Base-by-base conservation (phyloP, 2,113 vertebrate genomes). In the Hucho hucho region DNA sequence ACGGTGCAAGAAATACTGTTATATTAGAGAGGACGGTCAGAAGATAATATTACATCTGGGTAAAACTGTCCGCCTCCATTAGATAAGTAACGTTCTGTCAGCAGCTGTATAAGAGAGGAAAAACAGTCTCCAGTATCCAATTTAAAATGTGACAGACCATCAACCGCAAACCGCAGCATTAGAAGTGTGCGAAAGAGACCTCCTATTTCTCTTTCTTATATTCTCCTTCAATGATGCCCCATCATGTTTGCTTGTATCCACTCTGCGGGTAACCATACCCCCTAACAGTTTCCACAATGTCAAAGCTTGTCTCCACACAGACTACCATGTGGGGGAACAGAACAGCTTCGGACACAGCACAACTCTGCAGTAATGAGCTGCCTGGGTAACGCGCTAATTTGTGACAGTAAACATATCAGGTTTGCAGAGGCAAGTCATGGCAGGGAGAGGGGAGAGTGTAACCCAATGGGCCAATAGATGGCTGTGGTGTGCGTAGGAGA, bases 101-200 rank as follows among this genome's bases (percentile, higher is more conserved):
- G 65, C 69, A 43, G 80, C 70, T 80, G 76, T 12, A 69, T 9
- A 71, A 25, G 16, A 53, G 75, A 80, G 74, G 16, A 9, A 46
- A 69, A 83, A 59, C 70, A 49, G 14, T 49, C 16, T 14, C 47
- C 14, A 49, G 76, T 64, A 74, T 70, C 81, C 81, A 77, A 87
- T 91, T 90, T 87, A 74, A 82, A 85, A 64, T 71, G 29, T 89
- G 89, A 90, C 87, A 86, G 86, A 78, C 65, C 83, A 70, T 82
- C 78, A 77, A 67, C 75, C 72, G 25, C 1, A 69, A 73, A 68
- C 73, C 26, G 7, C 37, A 37, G 49, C 49, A 16, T 20, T 29
- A 64, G 32, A 25, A 64, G 20, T 22, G 73, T 64, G 56, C 46
- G 69, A 59, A 37, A 84, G 64, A 64, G 83, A 84, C 32, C 14